Evolutionary conservation across 2,888 invertebrate genomes (phyloP), one percentile per base, ranked within the genome.

Genomic region (Dryobota labecula): DNA sequence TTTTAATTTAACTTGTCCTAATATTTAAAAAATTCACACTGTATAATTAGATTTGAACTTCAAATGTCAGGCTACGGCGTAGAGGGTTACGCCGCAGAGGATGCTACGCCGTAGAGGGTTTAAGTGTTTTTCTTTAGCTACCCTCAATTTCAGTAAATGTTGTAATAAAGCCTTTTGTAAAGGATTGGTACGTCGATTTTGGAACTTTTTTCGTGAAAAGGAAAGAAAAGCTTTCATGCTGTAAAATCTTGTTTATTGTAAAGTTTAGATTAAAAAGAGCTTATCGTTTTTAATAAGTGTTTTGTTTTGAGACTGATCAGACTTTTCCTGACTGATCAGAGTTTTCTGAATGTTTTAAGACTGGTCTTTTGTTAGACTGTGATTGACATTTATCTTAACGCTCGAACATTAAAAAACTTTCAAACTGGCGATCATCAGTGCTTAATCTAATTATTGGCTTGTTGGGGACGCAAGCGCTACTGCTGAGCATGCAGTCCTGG

Each of bases 61-160:
- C n/a, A 36, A 33, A 68, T 51, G 43, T 43, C 41, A 20, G 20
- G n/a, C 61, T 61, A 33, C 70, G 30, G 30, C 41, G 56, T 70
- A 72, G 66, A 67, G 15, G 18, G 47, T 61, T 58, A 83, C 82
- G 74, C 15, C 70, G 77, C 70, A 73, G 72, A 41, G 0, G 36
- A 33, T 49, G 47, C 80, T 80, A 65, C 80, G 74, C 27, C 75
- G 80, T 80, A 78, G 80, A 64, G 27, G 36, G 43, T 64, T 53
- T 30, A 43, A 27, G 30, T 62, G 75, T 64, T 38, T 68, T 69
- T 72, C 54, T 76, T 76, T 43, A 41, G 47, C 41, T 54, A 76
- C 54, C 64, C 74, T 60, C 74, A 73, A 79, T 77, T 79, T 73
- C 33, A 76, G 45, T 51, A 53, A 77, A 68, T 79, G 77, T 67